Evolutionary conservation across 1,140 invertebrate genomes (phyloP).

Genomic region (Capitella teleta): DNA sequence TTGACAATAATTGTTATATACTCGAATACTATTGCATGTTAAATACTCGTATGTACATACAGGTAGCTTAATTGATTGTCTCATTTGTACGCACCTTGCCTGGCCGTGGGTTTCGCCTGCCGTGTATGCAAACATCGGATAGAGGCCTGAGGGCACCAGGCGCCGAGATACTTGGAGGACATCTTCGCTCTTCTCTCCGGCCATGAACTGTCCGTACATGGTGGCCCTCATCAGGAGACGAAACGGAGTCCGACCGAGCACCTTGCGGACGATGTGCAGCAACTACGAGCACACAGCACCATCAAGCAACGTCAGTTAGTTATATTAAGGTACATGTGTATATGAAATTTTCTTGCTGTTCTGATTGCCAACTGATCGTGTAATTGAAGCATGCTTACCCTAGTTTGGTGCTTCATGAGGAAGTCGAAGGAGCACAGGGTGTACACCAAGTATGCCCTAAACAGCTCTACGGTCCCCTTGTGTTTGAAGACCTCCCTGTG

Average conservation of each 20-base stretch:
- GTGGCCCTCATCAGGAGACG: slow-evolving; percentile 16
- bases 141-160: slow-evolving; percentile 21
- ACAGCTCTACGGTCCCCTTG: slow-evolving; percentile 21
- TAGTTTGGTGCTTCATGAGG: not conserved
- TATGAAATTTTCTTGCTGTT: too few relatives aligned
- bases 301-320: too few relatives aligned
- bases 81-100: slow-evolving; percentile 7
- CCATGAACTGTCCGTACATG: slow-evolving; percentile 36
- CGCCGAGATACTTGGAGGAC: slow-evolving; percentile 18
- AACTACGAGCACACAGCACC: too few relatives aligned
- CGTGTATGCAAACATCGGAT: slow-evolving; percentile 37
- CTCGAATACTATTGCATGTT: not conserved
- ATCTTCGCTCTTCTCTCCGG: slow-evolving; percentile 21
- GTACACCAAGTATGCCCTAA: slow-evolving; percentile 26
- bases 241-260: not conserved
- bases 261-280: not conserved
- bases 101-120: slow-evolving; percentile 35
- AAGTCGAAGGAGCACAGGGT: slow-evolving; percentile 9
- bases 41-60: not conserved
- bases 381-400: too few relatives aligned
- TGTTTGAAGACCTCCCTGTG: slow-evolving; percentile 3
- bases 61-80: too few relatives aligned
- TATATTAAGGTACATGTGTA: too few relatives aligned
- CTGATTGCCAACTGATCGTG: too few relatives aligned
- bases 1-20: too few relatives aligned